Evolutionary conservation across 1,140 invertebrate genomes (phyloP), one percentile per base, ranked within the genome.

Genomic region (Lucilia cuprina): DNA sequence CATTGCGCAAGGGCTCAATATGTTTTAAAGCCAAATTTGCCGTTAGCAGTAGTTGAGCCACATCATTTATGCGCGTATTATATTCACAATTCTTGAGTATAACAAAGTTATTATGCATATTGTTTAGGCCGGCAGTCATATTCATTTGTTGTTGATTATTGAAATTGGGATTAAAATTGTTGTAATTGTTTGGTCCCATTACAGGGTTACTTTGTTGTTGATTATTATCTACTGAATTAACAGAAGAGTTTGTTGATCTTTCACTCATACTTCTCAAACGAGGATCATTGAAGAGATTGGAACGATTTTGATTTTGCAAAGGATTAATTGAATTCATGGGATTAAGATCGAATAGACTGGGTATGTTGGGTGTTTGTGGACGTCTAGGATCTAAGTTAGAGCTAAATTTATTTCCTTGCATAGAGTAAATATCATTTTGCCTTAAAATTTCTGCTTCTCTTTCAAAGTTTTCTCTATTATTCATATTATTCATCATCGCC

Each of bases 1-100:
- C 90, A 85, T 95, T 95, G 14, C 94, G 91, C 90, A 97, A 93
- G 84, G 97, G 93, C 87, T 97, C 95, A 84, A 97, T 96, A 84
- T 95, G 93, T 35, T 93, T 92, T 0, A 96, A 96, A 0, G 94
- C 93, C 2, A 97, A 92, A 13, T 95, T 94, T 21, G 96, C 94
- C 74, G 96, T 94, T 0, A 94, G 94, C 85, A 97, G 96, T 86
- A 97, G 97, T 75, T 96, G 95, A 0, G 95, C 93, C 30, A 98
- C 94, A 85, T 97, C 96, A 8, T 95, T 92, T 80, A 96, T 95
- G 9, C 93, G 94, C 0, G 95, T 95, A 35, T 94, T 93, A 70
- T 93, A 93, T 0, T 96, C 96, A n/a, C 97, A 90, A 34, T 95
- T 95, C 75, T 94, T 94, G 85, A 98, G 92, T 9, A 95, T 93